phyloP scores from a whole-genome alignment of 2,797 vertebrate genomes.

The Limosa lapponica region DNA sequence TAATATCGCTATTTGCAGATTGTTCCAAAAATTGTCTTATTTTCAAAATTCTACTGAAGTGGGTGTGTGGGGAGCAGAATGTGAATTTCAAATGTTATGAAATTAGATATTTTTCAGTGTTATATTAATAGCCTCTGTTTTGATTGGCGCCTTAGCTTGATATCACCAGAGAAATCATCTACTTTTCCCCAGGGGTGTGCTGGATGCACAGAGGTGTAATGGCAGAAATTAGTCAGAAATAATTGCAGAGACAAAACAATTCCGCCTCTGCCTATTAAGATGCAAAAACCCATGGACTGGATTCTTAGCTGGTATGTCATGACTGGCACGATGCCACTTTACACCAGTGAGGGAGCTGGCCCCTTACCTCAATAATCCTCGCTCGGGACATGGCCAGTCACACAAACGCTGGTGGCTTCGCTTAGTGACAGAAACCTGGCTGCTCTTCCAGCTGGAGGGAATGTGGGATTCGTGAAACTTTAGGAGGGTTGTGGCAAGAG shows the following conservation, averaged over 20 bases:
- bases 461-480: constrained; percentile 51
- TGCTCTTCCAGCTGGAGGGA: constrained; percentile 27
- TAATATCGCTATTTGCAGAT: constrained; percentile 11
- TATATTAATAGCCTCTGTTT: constrained; percentile 1
- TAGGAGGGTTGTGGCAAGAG: constrained; percentile 57
- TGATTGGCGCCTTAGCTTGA: neutral
- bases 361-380: neutral
- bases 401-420: constrained; percentile 3
- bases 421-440: constrained; percentile 68
- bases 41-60: constrained; percentile 40
- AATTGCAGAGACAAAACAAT: constrained; percentile 30
- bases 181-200: neutral
- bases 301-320: neutral
- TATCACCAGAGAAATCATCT: neutral
- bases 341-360: neutral
- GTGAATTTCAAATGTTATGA: neutral
- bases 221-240: constrained; percentile 43
- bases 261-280: neutral
- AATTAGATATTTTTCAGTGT: neutral
- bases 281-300: neutral
- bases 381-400: neutral
- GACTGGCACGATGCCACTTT: neutral
- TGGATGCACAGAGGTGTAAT: neutral
- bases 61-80: neutral
- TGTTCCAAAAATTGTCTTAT: constrained; percentile 19